Percentiles rank a stretch among this genome's conserved stretches.
Evolutionary conservation across 2,888 invertebrate genomes (phyloP).

Genomic region (Rhamphomyia laevipes): DNA sequence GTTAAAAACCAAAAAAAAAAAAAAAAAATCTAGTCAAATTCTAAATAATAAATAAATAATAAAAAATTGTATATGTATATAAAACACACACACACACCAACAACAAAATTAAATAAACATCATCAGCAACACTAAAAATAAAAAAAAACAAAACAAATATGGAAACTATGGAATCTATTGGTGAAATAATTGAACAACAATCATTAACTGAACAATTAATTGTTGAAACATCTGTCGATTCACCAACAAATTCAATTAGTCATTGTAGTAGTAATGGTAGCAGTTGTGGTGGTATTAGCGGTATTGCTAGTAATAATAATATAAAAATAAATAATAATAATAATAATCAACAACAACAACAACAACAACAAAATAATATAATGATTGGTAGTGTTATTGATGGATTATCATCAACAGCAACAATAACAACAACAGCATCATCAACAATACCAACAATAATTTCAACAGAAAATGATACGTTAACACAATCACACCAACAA

Average conservation of each 20-base stretch:
- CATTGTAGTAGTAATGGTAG: constrained; percentile 8
- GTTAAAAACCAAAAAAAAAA: too few species aligned
- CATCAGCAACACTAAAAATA: too few species aligned
- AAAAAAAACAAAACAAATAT: not conserved
- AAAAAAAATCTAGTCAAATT: too few species aligned
- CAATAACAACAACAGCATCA: constrained; percentile 5
- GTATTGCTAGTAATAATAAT: constrained; percentile 5
- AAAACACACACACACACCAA: too few species aligned
- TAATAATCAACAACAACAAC: constrained; percentile 18
- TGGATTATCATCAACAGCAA: constrained; percentile 13
- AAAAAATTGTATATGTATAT: too few species aligned
- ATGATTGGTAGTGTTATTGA: constrained; percentile 6
- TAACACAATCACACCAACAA: constrained; percentile 9
- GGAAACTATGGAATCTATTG: constrained; percentile 44
- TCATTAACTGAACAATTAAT: constrained; percentile 40
- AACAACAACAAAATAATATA: constrained; percentile 11
- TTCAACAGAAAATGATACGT: constrained; percentile 1
- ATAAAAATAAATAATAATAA: constrained; percentile 16
- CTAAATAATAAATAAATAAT: too few species aligned
- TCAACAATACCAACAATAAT: constrained; percentile 10
- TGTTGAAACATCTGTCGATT: constrained; percentile 39
- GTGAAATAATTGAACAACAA: constrained; percentile 48
- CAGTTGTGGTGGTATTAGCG: constrained; percentile 2
- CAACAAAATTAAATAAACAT: too few species aligned
- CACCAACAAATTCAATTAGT: constrained; percentile 27